Base-by-base conservation (phyloP, 2,797 vertebrate genomes). In the Leptoclinus maculatus region DNA sequence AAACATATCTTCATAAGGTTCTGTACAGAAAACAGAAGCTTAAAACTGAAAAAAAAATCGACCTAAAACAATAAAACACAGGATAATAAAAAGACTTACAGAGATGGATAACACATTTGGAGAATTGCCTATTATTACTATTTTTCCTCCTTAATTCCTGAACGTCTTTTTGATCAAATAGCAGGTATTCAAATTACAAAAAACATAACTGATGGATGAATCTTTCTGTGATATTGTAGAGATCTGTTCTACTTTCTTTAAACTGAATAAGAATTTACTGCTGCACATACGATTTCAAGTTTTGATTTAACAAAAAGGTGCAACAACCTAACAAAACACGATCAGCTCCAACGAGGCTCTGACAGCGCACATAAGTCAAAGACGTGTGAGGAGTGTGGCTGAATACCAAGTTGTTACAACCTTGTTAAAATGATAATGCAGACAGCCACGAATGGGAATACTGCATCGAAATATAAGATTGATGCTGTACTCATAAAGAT, bases 341-440 rank as follows among this genome's bases (percentile, higher is more conserved):
- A 66, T 70, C 47, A 32, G 49, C 53, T 81, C 69, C 60, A 47
- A 67, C 2, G 36, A 73, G 49, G 54, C 19, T 54, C 57, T 67
- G 49, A 63, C 72, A 80, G 41, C 38, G 5, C 41, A 34, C 56
- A 75, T 73, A 69, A 83, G 69, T 78, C 78, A 77, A 57, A 73
- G 70, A 68, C 57, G 51, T 53, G 39, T 12, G 11, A 23, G 56
- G 36, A 79, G 57, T 1, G 21, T 34, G 62, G 59, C 58, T 62
- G 82, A 86, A 87, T 86, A 71, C 39, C 4, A 81, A 84, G n/a
- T 34, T 71, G 69, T 41, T 63, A 54, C 57, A 76, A 39, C 36
- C 67, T 65, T 79, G 62, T 75, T 57, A 21, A 67, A 78, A 78
- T 65, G 39, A 74, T 77, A 74, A 77, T 45, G 60, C 23, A 34